These are phyloP conservation scores for Periphyllus acericola DNA, from an alignment of 2,888 invertebrate genomes.

Conservation along the genomic window DNA sequence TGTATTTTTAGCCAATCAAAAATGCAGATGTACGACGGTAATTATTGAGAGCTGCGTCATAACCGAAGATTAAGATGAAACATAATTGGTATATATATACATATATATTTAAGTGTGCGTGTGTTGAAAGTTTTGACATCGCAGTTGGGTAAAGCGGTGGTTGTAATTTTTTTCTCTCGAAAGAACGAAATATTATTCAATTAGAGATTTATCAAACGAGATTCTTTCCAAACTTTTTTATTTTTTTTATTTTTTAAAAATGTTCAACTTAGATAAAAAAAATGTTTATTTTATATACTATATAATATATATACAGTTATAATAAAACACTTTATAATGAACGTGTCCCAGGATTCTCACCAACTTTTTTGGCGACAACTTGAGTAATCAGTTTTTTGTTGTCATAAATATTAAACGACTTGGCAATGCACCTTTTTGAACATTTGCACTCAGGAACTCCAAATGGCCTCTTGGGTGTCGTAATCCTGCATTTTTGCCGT, in stretches of 20 bases:
- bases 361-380: conserved; percentile 24
- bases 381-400: conserved; percentile 47
- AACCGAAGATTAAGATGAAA: too few relatives aligned
- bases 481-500: conserved; percentile 32
- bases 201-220: neutral
- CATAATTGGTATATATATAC: too few relatives aligned
- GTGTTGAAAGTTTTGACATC: neutral
- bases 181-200: neutral
- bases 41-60: too few relatives aligned
- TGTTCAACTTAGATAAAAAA: too few relatives aligned
- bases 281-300: neutral
- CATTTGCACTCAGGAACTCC: conserved; percentile 26
- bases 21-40: too few relatives aligned
- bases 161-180: neutral
- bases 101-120: too few relatives aligned
- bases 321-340: conserved; percentile 21
- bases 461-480: conserved; percentile 42
- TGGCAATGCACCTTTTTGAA: conserved; percentile 42
- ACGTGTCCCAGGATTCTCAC: conserved; percentile 7
- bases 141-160: neutral
- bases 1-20: too few relatives aligned
- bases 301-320: neutral
- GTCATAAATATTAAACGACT: conserved; percentile 53
- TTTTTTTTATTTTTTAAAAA: too few relatives aligned
- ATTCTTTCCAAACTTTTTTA: neutral